Conservation (phyloP, 1,140 invertebrate species). For the Rhizoglyphus robini region DNA sequence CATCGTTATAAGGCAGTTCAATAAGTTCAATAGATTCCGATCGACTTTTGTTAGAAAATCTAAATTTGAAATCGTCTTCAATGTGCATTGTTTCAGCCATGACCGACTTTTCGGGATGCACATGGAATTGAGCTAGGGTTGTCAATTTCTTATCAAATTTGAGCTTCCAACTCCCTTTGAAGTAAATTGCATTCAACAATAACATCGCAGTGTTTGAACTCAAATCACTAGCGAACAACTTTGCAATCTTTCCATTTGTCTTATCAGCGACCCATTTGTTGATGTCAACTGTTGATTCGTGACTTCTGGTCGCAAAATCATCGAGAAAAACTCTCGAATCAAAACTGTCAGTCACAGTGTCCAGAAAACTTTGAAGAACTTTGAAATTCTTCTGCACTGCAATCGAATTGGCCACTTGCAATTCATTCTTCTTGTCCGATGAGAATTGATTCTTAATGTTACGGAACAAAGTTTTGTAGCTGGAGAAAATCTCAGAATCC, state of each 20-base stretch:
- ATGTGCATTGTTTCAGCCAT: neutral
- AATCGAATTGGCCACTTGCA: neutral
- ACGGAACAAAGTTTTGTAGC: too few relatives aligned
- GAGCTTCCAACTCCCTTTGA: conserved; percentile 54
- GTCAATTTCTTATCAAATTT: too few relatives aligned
- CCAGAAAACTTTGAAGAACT: neutral
- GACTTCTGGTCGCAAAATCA: too few relatives aligned
- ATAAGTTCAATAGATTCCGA: neutral
- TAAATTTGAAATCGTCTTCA: neutral
- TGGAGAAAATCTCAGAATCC: too few relatives aligned
- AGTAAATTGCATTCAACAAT: conserved; percentile 68
- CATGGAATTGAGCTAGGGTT: too few relatives aligned
- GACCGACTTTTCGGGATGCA: neutral
- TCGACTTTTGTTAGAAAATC: too few relatives aligned
- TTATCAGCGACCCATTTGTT: conserved; percentile 54
- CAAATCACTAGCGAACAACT: conserved; percentile 34
- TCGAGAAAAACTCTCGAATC: neutral
- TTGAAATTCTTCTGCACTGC: neutral
- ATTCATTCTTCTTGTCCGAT: too few relatives aligned
- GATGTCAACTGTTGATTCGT: conserved; percentile 43
- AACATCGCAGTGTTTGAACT: conserved; percentile 36
- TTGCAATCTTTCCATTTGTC: conserved; percentile 51
- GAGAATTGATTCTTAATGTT: too few relatives aligned
- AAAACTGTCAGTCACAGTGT: too few relatives aligned
- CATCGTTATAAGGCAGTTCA: neutral